These are phyloP conservation scores for Acromyrmex heyeri DNA, from an alignment of 1,140 invertebrate species.

Conservation along the genomic window DNA sequence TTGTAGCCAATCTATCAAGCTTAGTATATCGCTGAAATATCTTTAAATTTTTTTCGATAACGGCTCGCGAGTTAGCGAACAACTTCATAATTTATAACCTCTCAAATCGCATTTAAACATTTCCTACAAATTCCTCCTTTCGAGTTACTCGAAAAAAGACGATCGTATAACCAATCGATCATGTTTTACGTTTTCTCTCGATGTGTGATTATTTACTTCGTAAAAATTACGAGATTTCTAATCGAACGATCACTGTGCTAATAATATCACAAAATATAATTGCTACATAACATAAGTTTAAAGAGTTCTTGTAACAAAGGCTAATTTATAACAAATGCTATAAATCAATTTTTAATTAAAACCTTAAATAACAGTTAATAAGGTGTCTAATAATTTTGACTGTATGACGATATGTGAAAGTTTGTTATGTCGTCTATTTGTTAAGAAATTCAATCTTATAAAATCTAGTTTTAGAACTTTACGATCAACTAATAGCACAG, in stretches of 20 bases:
- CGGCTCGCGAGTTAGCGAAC: neutral
- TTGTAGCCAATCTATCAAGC: neutral
- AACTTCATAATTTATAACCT: constrained; percentile 54
- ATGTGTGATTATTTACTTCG: neutral
- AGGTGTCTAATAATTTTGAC: too few species aligned
- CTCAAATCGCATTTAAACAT: neutral
- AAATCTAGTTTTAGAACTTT: neutral
- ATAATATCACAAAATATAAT: neutral
- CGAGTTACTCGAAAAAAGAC: constrained; percentile 20
- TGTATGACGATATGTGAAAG: too few species aligned
- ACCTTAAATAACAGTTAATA: too few species aligned
- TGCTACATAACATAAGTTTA: neutral
- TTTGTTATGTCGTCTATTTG: too few species aligned
- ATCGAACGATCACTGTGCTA: neutral
- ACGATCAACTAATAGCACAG: too few species aligned
- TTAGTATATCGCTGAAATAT: constrained; percentile 33
- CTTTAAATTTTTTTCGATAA: neutral
- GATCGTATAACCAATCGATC: constrained; percentile 1
- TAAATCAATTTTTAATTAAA: too few species aligned
- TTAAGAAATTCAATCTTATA: neutral
- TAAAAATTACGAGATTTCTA: constrained; percentile 36
- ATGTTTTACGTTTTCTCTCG: constrained; percentile 12
- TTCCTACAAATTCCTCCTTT: constrained; percentile 11
- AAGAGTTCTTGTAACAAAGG: too few species aligned
- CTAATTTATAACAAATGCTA: too few species aligned